A percentile compares a stretch with the other conserved stretches of the same genome.
Evolutionary conservation across 2,113 vertebrate genomes (phyloP).

Genomic region (Podarcis muralis): DNA sequence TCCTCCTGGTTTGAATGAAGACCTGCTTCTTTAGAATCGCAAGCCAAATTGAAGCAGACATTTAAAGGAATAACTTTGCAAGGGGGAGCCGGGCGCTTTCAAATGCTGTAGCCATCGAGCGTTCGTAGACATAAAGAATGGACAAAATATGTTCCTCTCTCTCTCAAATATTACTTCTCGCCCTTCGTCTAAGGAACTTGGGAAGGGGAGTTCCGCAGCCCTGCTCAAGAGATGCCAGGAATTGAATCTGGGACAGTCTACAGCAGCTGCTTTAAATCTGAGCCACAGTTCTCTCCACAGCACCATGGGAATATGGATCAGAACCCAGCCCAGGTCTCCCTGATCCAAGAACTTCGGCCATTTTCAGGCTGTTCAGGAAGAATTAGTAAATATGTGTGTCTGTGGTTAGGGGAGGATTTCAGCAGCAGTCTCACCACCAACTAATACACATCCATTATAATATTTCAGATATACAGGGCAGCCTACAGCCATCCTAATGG

Average conservation of each 20-base stretch:
- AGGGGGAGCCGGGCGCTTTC: background rate
- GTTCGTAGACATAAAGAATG: background rate
- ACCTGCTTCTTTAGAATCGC: background rate
- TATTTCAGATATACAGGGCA: background rate
- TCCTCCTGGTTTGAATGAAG: background rate
- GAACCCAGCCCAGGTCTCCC: background rate
- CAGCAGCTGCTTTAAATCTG: background rate
- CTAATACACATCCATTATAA: background rate
- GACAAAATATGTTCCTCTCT: background rate
- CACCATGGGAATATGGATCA: background rate
- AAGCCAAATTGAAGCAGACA: slow-evolving; percentile 12
- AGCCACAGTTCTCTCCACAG: background rate
- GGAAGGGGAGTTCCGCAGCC: background rate
- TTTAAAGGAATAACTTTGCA: slow-evolving; percentile 48
- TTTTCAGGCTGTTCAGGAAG: background rate
- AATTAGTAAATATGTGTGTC: background rate
- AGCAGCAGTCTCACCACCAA: background rate
- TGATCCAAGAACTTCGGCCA: background rate
- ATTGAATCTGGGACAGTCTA: background rate
- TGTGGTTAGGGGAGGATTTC: background rate
- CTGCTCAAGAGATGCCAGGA: too few species aligned
- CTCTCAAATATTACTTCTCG: background rate
- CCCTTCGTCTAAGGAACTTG: background rate
- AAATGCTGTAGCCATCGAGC: background rate
- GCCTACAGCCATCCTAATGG: background rate